Evolutionary conservation across 2,888 invertebrate genomes (phyloP).

Genomic region (Urechis unicinctus): DNA sequence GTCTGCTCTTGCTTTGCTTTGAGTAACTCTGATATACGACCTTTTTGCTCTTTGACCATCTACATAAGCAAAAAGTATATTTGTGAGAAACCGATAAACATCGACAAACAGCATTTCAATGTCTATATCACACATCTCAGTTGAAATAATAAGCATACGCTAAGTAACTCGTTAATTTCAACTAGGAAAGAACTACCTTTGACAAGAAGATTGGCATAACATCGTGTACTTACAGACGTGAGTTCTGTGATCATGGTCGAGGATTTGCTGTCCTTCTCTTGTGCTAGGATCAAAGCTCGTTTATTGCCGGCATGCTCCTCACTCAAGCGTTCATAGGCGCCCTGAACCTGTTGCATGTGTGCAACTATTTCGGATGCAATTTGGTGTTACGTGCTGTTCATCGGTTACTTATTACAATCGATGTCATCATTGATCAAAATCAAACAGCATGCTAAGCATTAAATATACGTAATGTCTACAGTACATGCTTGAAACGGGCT

Average conservation of each 20-base stretch:
- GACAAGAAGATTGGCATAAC: background rate
- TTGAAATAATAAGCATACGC: too few species aligned
- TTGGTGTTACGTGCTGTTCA: too few species aligned
- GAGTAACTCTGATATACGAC: slow-evolving; percentile 39
- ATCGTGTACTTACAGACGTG: slow-evolving; percentile 21
- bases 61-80: slow-evolving; percentile 15
- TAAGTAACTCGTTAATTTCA: too few species aligned
- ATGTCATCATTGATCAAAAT: too few species aligned
- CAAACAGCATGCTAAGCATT: too few species aligned
- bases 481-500: slow-evolving; percentile 39
- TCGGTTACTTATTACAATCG: too few species aligned
- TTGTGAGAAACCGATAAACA: background rate
- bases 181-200: too few species aligned
- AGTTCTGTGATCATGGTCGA: slow-evolving; percentile 38
- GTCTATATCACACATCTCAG: too few species aligned
- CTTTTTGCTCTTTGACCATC: slow-evolving; percentile 49
- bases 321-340: slow-evolving; percentile 13
- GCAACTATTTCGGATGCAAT: too few species aligned
- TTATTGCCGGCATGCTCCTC: slow-evolving; percentile 34
- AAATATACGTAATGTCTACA: background rate
- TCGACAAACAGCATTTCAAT: too few species aligned
- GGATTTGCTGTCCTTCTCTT: slow-evolving; percentile 36
- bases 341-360: slow-evolving; percentile 36
- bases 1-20: slow-evolving; percentile 40
- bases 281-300: slow-evolving; percentile 31